These are phyloP conservation scores for Trachops cirrhosus DNA, from an alignment of 2,797 vertebrate genomes.

Conservation along the genomic window DNA sequence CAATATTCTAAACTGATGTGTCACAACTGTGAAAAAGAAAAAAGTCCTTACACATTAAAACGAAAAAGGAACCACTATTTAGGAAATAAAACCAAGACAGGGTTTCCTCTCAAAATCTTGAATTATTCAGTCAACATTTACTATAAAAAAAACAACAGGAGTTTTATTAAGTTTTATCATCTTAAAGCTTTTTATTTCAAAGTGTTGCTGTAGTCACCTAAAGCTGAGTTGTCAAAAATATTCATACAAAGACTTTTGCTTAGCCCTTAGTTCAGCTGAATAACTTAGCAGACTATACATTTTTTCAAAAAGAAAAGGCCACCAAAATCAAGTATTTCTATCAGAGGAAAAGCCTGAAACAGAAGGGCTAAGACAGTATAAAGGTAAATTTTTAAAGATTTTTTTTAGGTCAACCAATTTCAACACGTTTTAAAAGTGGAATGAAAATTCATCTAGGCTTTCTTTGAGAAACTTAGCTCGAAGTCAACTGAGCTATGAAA, in stretches of 20 bases:
- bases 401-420: background rate
- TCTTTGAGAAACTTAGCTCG: background rate
- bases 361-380: background rate
- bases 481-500: constrained; percentile 22
- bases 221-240: background rate
- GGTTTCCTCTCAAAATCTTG: background rate
- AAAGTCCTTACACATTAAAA: background rate
- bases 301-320: background rate
- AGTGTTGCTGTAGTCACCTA: background rate
- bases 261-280: background rate
- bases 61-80: background rate
- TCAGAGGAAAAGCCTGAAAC: background rate
- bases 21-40: background rate
- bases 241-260: background rate
- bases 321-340: background rate
- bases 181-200: background rate
- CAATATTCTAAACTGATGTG: background rate
- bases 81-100: background rate
- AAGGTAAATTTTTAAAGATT: background rate
- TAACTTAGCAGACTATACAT: background rate
- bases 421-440: background rate
- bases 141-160: background rate
- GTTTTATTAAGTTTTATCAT: background rate
- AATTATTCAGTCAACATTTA: background rate
- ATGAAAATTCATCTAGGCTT: background rate